Base-by-base conservation (phyloP, 2,888 invertebrate species). In the Cartodere bifasciata region DNA sequence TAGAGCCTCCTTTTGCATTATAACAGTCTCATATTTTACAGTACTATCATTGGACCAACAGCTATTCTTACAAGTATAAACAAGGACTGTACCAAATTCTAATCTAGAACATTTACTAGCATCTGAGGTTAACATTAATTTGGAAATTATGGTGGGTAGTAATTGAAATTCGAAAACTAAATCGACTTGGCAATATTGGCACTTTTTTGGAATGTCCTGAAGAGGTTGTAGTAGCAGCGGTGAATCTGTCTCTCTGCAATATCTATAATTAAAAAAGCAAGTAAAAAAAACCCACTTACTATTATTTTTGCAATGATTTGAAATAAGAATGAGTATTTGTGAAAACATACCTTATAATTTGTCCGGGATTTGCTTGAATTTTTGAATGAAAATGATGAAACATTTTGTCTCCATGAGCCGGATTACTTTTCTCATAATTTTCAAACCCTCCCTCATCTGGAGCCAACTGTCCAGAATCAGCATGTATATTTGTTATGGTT, bases 41-140 rank as follows among this genome's bases (percentile, higher is more conserved):
- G 64, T 66, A 44, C 79, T 78, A 3, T 70, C 69, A 1, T 71
- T 63, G 31, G 73, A 70, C 90, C 90, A 90, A 58, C 91, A 91
- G 52, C 85, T 88, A 47, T 72, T 71, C 21, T 71, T 63, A 55
- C 91, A 92, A 2, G 88, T 83, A 53, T 77, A 90, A 10, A 90
- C 63, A 9, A 88, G 61, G 2, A 87, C 78, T n/a, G 85, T 87
- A 5, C 90, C 84, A 55, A 83, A 90, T 57, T 91, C 90, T 22
- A 85, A 58, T 40, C 73, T 67, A 4, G 65, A 46, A 6, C 39
- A 39, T 9, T 66, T 65, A 12, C 65, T 58, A 2, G 57, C 48
- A 36, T 68, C 68, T 16, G 59, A 64, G 11, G 63, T 56, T 27
- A 85, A 56, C 29, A 64, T 64, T 17, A 88, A 60, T 32, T 77